Conservation (phyloP, 2,888 invertebrate genomes). For the Drosophila acutilabella region DNA sequence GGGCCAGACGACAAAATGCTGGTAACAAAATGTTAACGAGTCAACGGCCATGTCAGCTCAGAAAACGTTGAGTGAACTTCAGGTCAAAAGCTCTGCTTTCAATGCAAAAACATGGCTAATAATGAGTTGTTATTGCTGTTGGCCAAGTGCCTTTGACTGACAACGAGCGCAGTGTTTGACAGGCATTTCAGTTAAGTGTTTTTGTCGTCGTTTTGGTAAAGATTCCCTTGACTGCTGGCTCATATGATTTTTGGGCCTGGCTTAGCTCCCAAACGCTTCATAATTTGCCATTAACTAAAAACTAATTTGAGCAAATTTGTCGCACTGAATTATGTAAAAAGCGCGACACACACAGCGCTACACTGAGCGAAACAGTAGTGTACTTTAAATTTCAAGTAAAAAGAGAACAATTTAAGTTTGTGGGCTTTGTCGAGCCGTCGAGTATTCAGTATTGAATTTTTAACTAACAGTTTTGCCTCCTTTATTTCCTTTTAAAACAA, state of each 20-base stretch:
- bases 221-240: constrained; percentile 22
- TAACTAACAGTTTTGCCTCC: no score
- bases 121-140: constrained; percentile 21
- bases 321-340: constrained; percentile 69
- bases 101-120: constrained; percentile 41
- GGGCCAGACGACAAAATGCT: constrained; percentile 19
- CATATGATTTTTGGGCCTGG: constrained; percentile 32
- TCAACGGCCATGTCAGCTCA: constrained; percentile 15
- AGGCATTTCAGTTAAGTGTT: constrained; percentile 2
- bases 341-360: constrained; percentile 3
- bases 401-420: no score
- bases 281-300: constrained; percentile 80
- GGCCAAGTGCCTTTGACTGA: constrained; percentile 15
- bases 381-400: not conserved
- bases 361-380: not conserved
- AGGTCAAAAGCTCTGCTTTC: constrained; percentile 32
- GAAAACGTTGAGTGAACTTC: constrained; percentile 8
- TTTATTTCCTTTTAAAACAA: no score
- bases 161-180: constrained; percentile 9
- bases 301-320: constrained; percentile 77
- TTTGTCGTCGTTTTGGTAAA: not conserved
- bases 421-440: no score
- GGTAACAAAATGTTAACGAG: constrained; percentile 9
- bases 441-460: no score
- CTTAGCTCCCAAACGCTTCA: constrained; percentile 57